phyloP scores from a whole-genome alignment of 2,888 invertebrate genomes.

The Drosophila nr. fundita region DNA sequence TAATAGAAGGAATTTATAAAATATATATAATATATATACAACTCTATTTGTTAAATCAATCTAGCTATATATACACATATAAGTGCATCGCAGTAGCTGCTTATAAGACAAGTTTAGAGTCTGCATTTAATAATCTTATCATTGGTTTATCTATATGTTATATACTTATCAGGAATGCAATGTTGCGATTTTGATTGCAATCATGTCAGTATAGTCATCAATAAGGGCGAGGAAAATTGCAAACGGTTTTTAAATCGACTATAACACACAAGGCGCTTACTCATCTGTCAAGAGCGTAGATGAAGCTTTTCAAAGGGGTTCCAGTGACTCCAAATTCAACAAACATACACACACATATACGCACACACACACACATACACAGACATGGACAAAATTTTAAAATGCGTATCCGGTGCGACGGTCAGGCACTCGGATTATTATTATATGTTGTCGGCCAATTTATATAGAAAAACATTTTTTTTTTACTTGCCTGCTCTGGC shows the following conservation, averaged over 20 bases:
- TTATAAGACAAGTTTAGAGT: background rate
- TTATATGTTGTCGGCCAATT: constrained; percentile 55
- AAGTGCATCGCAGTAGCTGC: background rate
- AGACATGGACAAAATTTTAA: constrained; percentile 52
- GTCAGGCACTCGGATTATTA: constrained; percentile 61
- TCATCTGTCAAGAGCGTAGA: constrained; percentile 40
- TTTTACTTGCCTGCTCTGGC: constrained; percentile 52
- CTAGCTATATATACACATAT: background rate
- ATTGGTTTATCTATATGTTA: background rate
- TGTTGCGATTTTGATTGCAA: background rate
- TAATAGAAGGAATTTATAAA: background rate
- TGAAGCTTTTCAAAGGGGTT: constrained; percentile 22
- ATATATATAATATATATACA: background rate
- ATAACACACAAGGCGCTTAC: constrained; percentile 33
- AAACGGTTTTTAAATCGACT: constrained; percentile 21
- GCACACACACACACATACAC: constrained; percentile 25
- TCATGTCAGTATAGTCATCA: background rate
- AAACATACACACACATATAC: constrained; percentile 22
- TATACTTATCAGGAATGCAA: background rate
- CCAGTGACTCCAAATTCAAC: constrained; percentile 32
- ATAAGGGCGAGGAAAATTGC: constrained; percentile 1
- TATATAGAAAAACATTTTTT: constrained; percentile 46
- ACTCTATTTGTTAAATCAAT: background rate
- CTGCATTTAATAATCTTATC: background rate
- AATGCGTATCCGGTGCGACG: constrained; percentile 74